phyloP scores from a whole-genome alignment of 2,113 vertebrate species.

The Eurypyga helias region DNA sequence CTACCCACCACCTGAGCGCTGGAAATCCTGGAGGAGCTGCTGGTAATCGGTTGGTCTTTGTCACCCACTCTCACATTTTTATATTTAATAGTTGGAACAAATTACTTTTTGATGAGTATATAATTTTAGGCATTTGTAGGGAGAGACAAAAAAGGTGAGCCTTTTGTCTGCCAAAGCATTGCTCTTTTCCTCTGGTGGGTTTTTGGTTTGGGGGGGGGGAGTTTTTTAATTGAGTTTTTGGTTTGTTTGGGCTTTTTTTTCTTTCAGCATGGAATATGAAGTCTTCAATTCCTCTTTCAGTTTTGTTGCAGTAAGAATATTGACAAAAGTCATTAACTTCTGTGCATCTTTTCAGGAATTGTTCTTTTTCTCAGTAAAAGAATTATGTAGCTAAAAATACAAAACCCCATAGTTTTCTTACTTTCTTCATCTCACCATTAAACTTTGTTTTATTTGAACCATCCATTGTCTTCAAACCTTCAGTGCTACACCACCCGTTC shows the following conservation, averaged over 20 bases:
- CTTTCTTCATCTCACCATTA: background rate
- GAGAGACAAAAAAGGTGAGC: background rate
- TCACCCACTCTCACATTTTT: background rate
- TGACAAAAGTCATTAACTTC: background rate
- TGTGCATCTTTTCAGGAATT: background rate
- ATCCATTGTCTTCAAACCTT: background rate
- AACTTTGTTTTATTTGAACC: background rate
- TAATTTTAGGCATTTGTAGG: background rate
- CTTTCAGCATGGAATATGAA: background rate
- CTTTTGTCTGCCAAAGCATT: background rate
- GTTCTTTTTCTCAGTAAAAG: background rate
- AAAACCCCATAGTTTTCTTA: background rate
- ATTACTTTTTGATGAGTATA: background rate
- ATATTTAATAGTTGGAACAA: background rate
- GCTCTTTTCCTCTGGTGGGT: accelerated
- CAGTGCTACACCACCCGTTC: too few relatives aligned
- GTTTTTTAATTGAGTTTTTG: background rate
- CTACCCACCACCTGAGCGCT: background rate
- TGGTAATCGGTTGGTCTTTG: background rate
- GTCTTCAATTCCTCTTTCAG: background rate
- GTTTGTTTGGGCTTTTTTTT: background rate
- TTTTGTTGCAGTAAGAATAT: background rate
- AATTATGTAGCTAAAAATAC: background rate
- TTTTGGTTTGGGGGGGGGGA: too few relatives aligned
- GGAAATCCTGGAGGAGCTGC: background rate